Evolutionary conservation across 2,888 invertebrate genomes (phyloP), one percentile per base, ranked within the genome.

Genomic region (Dolichomitus sp.): DNA sequence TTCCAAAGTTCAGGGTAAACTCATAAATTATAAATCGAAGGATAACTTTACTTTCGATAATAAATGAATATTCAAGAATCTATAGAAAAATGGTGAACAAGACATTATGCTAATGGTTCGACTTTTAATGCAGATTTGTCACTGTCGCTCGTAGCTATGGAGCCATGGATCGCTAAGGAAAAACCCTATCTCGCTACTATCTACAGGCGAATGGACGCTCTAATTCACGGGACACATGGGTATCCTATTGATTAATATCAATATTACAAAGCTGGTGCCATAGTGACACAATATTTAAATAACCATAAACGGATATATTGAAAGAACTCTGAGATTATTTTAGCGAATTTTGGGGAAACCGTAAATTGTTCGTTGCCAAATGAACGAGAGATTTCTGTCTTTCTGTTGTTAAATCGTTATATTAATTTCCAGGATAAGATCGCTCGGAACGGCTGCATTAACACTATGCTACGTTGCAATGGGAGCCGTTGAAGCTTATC

Each of bases 401-500:
- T 52, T 52, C 2, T 4, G 1, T 11, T 11, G 4, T 54, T 27
- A 52, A 80, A 27, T 52, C 59, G 54, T 54, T 66, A 59, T 50
- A 14, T 74, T 80, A 52, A 0, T 74, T 72, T 79, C 14, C 50
- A 91, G 91, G 5, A 90, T 96, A 82, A 95, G 97, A 76, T 95
- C 95, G 30, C 94, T 96, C 88, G 97, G 97, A 11, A 96, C 96
- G 74, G 97, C 97, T 7, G 97, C 97, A 4, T 91, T 97, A 80
- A 95, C 96, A 66, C 94, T 97, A 89, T 96, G 96, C 88, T 95
- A 96, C 88, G 96, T 98, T 0, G 97, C 97, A 12, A 94, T 95
- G 86, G 97, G 97, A 4, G 94, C 94, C 68, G 94, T 95, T 40
- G 97, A 97, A 91, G 95, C 95, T 30, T 97, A 97, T 92, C 96